Conservation (phyloP, 2,113 vertebrate genomes). For the Siniperca chuatsi region DNA sequence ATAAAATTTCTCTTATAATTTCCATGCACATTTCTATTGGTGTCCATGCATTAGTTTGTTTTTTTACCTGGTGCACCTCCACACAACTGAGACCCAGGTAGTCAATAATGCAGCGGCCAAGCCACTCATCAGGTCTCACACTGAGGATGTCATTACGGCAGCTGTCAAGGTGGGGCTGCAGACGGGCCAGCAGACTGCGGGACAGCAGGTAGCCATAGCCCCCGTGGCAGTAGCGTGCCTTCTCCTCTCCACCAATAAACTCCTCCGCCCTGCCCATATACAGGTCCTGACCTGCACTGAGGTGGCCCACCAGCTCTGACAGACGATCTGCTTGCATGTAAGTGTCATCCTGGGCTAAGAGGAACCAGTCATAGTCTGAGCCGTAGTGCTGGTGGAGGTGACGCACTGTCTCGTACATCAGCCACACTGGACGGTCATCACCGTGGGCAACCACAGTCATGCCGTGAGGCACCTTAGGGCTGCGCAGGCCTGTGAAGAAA, state of each 20-base stretch:
- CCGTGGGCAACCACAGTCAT: conserved; percentile 94
- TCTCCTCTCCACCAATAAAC: conserved; percentile 94
- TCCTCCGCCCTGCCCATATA: conserved; percentile 95
- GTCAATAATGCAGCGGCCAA: conserved; percentile 97
- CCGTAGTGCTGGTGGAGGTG: conserved; percentile 92
- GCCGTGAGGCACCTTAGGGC: conserved; percentile 90
- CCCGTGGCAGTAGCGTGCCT: conserved; percentile 93
- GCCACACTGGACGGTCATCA: conserved; percentile 96
- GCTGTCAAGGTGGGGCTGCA: conserved; percentile 91
- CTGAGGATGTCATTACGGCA: conserved; percentile 98
- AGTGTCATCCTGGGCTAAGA: conserved; percentile 94
- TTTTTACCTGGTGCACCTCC: conserved; percentile 91
- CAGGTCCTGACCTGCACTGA: conserved; percentile 92
- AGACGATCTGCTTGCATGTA: conserved; percentile 92
- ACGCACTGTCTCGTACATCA: conserved; percentile 96
- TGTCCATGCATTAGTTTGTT: not conserved
- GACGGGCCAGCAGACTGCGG: conserved; percentile 90
- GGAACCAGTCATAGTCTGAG: conserved; percentile 97
- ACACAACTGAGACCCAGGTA: conserved; percentile 92
- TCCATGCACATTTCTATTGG: not conserved
- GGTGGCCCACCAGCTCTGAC: conserved; percentile 89
- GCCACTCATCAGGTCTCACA: conserved; percentile 95
- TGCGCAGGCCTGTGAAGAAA: conserved; percentile 94
- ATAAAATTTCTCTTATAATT: not conserved
- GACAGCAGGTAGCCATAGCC: conserved; percentile 96